Percentiles rank a stretch among this genome's conserved stretches.
Evolutionary conservation across 2,888 invertebrate species (phyloP).

Genomic region (Saturnia japonica): DNA sequence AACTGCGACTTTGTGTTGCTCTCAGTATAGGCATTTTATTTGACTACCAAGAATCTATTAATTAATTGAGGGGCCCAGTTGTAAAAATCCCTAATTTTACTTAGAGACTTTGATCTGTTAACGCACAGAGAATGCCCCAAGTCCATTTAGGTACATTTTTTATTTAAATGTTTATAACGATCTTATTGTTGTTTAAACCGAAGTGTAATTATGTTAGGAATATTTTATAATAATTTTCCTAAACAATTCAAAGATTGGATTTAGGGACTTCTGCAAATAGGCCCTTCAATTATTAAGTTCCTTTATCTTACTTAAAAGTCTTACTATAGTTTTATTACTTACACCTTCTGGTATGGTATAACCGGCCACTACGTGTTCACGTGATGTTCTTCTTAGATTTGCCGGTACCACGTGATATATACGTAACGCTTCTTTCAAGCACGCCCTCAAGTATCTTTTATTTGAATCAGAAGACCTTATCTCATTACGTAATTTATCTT

Average conservation of each 20-base stretch:
- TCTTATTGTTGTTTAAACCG: too few species aligned
- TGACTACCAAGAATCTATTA: background rate
- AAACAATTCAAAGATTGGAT: too few species aligned
- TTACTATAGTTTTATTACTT: conserved; percentile 31
- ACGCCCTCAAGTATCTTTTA: conserved; percentile 81
- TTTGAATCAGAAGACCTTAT: conserved; percentile 48
- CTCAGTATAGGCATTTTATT: background rate
- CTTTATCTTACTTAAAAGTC: background rate
- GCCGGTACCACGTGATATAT: conserved; percentile 63
- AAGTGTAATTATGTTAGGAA: too few species aligned
- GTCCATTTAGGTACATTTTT: too few species aligned
- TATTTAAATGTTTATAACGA: too few species aligned
- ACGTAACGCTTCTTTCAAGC: conserved; percentile 84
- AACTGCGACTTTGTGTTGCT: background rate
- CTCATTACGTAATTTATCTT: conserved; percentile 72
- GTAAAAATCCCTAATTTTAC: too few species aligned
- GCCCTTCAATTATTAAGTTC: background rate
- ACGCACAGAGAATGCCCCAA: too few species aligned
- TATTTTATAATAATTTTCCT: too few species aligned
- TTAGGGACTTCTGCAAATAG: too few species aligned
- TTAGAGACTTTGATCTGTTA: too few species aligned
- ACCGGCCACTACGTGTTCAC: conserved; percentile 65
- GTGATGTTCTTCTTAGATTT: conserved; percentile 62
- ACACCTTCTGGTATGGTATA: conserved; percentile 72
- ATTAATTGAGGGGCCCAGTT: background rate